Evolutionary conservation across 2,797 vertebrate genomes (phyloP), one percentile per base, ranked within the genome.

Genomic region (Betta splendens): DNA sequence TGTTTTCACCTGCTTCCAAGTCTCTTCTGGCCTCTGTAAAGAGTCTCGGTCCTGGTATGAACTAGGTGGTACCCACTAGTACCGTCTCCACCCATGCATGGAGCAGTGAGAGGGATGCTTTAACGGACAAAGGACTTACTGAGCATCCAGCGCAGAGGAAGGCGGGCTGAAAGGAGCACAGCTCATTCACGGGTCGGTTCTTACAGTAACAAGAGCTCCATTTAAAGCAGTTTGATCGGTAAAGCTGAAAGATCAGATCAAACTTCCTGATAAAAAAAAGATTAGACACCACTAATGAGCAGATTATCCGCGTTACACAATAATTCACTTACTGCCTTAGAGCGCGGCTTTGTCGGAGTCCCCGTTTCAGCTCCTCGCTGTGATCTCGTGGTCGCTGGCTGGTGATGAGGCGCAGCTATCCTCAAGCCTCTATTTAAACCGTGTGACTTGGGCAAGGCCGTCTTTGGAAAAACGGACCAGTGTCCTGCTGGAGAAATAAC

Each of bases 51-150:
- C 53, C 77, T 73, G 70, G 69, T 68, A 57, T 51, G 58, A 80
- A 79, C 77, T 76, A 83, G 69, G 84, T 83, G 72, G n/a, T n/a
- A n/a, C 80, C 73, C 26, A 69, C 75, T 82, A 83, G 88, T 84
- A 79, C 88, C 68, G 85, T 93, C 92, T 89, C 92, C 90, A 87
- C 68, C 75, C 66, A 76, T 74, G 67, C 86, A 84, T 78, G 77
- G 68, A 76, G 83, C 81, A 66, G 63, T 83, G 87, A 81, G 82
- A 85, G 66, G 62, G 85, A 79, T 75, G 73, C 83, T 83, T 75
- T 77, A 63, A 66, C 65, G 36, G 80, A 92, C 92, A 93, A 92
- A 88, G 83, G 89, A 89, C 72, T 82, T 72, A 89, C 81, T 86
- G 87, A 86, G 75, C 75, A 73, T 86, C 78, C 79, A 83, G 77